Conservation (phyloP, 1,140 invertebrate genomes). For the Heliconius nattereri region DNA sequence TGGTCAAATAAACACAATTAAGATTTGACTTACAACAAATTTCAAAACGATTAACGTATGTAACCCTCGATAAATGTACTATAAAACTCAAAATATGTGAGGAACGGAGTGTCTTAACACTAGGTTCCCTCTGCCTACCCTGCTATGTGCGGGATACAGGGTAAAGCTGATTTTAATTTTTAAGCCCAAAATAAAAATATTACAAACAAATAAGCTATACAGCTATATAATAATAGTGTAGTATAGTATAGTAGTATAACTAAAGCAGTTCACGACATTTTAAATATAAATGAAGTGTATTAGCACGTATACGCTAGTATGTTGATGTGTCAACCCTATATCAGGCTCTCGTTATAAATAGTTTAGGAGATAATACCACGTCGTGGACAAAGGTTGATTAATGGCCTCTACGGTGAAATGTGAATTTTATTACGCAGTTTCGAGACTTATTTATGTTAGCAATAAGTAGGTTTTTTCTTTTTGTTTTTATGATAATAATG, state of each 20-base stretch:
- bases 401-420: conserved; percentile 28
- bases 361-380: conserved; percentile 37
- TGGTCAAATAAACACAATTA: too few species aligned
- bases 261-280: neutral
- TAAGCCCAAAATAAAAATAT: too few species aligned
- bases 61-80: too few species aligned
- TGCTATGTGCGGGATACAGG: too few species aligned
- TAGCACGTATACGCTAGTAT: neutral
- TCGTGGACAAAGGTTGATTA: conserved; percentile 41
- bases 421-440: conserved; percentile 31
- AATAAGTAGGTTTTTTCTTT: conserved; percentile 4
- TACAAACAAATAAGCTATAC: neutral
- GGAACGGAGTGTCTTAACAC: too few species aligned
- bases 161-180: too few species aligned
- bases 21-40: too few species aligned
- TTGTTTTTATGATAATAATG: neutral
- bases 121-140: too few species aligned
- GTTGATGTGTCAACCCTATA: conserved; percentile 27
- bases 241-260: too few species aligned
- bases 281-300: conserved; percentile 1
- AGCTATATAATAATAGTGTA: too few species aligned
- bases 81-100: too few species aligned
- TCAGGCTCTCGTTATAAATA: conserved; percentile 38
- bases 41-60: too few species aligned
- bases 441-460: conserved; percentile 12